Percentiles rank a stretch among this genome's conserved stretches.
These are phyloP conservation scores for Sylvicola cinctus DNA, from an alignment of 2,888 invertebrate species.

Conservation along the genomic window DNA sequence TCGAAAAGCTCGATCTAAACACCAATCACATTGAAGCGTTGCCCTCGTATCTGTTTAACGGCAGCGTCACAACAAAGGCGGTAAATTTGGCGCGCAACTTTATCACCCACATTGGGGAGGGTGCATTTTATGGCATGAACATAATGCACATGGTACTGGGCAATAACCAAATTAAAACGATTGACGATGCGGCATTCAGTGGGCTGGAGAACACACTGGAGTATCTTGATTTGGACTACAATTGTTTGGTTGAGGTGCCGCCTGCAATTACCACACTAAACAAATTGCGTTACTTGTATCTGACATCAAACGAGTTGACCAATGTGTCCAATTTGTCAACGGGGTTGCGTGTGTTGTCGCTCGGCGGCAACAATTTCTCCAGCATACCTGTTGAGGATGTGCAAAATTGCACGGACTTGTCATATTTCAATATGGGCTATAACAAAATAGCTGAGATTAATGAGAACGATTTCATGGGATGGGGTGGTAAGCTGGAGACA, in stretches of 20 bases:
- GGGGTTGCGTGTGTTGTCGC: conserved; percentile 52
- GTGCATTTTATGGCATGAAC: conserved; percentile 46
- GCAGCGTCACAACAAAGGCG: conserved; percentile 53
- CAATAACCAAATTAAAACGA: conserved; percentile 47
- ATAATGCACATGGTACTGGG: conserved; percentile 60
- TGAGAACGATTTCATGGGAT: conserved; percentile 53
- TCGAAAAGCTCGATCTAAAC: conserved; percentile 68
- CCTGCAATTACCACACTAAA: conserved; percentile 43
- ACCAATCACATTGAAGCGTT: conserved; percentile 58
- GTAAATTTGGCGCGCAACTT: conserved; percentile 67
- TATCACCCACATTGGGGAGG: conserved; percentile 39
- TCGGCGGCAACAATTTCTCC: conserved; percentile 62
- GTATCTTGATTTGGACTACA: conserved; percentile 66
- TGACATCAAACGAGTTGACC: conserved; percentile 57
- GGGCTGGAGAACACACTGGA: conserved; percentile 55
- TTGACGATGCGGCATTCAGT: conserved; percentile 50
- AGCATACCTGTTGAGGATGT: conserved; percentile 48
- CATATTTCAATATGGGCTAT: conserved; percentile 78
- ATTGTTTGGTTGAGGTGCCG: conserved; percentile 48
- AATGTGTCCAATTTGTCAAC: conserved; percentile 37
- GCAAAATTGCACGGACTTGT: conserved; percentile 47
- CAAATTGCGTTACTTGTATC: conserved; percentile 57
- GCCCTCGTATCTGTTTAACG: conserved; percentile 42
- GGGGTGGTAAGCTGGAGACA: conserved; percentile 62
- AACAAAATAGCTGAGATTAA: conserved; percentile 62